Evolutionary conservation across 2,888 invertebrate genomes (phyloP).

Genomic region (Macrosiphum euphorbiae): DNA sequence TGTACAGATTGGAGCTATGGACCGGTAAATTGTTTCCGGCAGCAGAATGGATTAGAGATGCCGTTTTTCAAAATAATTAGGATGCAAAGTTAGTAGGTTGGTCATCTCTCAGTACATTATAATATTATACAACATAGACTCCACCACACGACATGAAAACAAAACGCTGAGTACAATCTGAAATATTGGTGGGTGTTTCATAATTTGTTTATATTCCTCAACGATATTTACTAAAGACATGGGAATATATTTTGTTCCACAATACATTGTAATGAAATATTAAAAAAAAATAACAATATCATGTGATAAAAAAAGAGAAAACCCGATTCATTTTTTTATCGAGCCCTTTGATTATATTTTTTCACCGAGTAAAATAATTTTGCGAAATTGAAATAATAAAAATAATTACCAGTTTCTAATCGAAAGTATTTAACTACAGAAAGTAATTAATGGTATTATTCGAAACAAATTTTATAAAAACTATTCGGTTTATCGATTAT

Average conservation of each 20-base stretch:
- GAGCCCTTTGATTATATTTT: background rate
- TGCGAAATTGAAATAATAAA: background rate
- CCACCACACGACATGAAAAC: background rate
- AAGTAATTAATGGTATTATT: constrained; percentile 30
- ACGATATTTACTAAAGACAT: background rate
- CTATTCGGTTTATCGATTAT: background rate
- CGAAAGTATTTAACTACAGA: background rate
- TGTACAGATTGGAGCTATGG: background rate
- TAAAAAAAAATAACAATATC: background rate
- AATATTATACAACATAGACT: background rate
- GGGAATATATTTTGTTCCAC: background rate
- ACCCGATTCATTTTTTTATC: background rate
- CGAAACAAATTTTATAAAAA: background rate
- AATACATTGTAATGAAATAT: background rate
- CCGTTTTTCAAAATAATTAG: background rate
- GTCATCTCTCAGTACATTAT: background rate
- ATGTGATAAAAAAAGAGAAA: background rate
- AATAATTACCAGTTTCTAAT: background rate
- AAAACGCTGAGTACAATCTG: background rate
- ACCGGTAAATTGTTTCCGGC: background rate
- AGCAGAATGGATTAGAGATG: background rate
- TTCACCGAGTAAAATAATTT: background rate
- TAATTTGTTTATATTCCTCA: background rate
- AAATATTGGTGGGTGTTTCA: background rate
- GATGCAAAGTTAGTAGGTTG: constrained; percentile 12